Evolutionary conservation across 2,113 vertebrate genomes (phyloP), one percentile per base, ranked within the genome.

Genomic region (Struthidea cinerea): DNA sequence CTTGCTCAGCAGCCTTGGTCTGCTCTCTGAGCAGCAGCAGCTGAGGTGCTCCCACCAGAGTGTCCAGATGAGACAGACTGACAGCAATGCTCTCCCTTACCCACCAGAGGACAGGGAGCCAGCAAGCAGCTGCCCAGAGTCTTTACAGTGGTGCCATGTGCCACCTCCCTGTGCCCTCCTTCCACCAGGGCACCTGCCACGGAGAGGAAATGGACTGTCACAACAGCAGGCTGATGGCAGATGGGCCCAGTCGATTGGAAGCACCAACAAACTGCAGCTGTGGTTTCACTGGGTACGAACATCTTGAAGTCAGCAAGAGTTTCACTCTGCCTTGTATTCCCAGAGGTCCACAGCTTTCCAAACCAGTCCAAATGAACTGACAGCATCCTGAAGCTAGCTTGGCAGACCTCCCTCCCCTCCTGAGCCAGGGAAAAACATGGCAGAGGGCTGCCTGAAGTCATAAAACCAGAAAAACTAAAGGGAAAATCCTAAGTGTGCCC

Each of bases 1-100:
- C n/a, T 79, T 77, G 69, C 20, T 76, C 17, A 10, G 39, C 63
- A 52, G 69, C 50, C 46, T 78, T 13, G 3, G 26, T 78, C 33
- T 17, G 6, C 7, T 61, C 41, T 61, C 61, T n/a, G 35, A 75
- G 23, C 14, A 20, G 60, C 14, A 65, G 23, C 63, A 60, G 35
- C 6, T 2, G n/a, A 57, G 12, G 16, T n/a, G 37, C 24, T 82
- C 59, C n/a, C 46, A 63, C 22, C 14, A 8, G 11, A 0, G 1
- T 23, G 26, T 27, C 12, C 44, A 35, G 53, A 44, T 44, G n/a
- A 50, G 35, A 60, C 26, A 91, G 67, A 21, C 11, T 26, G 41
- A 59, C 47, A 57, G 11, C 55, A 56, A 0, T 0, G 2, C 17
- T 64, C 23, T 50, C 15, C 28, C 71, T 57, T 24, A 19, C 23